Percentiles rank a stretch among this genome's conserved stretches.
These are phyloP conservation scores for Drosophila lini DNA, from an alignment of 1,140 invertebrate genomes.

Conservation along the genomic window DNA sequence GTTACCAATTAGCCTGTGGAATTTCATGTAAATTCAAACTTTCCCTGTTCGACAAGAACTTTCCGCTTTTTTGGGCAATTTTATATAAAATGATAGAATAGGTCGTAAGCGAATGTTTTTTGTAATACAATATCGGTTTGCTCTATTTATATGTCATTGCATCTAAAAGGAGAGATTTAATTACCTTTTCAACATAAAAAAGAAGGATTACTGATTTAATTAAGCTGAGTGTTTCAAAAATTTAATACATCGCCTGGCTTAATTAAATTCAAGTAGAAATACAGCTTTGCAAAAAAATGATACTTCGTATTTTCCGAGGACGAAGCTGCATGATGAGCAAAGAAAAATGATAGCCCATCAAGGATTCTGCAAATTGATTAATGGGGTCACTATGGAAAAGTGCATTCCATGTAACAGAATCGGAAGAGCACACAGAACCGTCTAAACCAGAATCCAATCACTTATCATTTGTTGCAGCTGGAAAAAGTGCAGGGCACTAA, in stretches of 20 bases:
- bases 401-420: slow-evolving; percentile 20
- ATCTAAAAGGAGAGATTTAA: slow-evolving; percentile 25
- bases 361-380: slow-evolving; percentile 27
- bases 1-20: slow-evolving; percentile 48
- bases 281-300: neutral
- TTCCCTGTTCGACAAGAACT: neutral
- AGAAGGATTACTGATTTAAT: slow-evolving; percentile 7
- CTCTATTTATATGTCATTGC: slow-evolving; percentile 9
- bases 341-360: slow-evolving; percentile 33
- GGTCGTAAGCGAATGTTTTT: neutral
- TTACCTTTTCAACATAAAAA: slow-evolving; percentile 30
- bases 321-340: neutral
- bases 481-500: slow-evolving; percentile 30
- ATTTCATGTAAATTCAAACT: slow-evolving; percentile 4
- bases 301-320: neutral
- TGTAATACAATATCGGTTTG: slow-evolving; percentile 19
- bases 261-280: slow-evolving; percentile 2
- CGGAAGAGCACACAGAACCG: slow-evolving; percentile 10
- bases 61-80: neutral
- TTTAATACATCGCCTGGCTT: neutral
- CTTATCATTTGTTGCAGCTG: slow-evolving; percentile 36
- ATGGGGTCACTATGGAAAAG: slow-evolving; percentile 26
- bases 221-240: slow-evolving; percentile 5
- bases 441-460: slow-evolving; percentile 44
- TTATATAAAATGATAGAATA: slow-evolving; percentile 3